phyloP scores from a whole-genome alignment of 2,888 invertebrate genomes.

The Auanema freiburgensis region DNA sequence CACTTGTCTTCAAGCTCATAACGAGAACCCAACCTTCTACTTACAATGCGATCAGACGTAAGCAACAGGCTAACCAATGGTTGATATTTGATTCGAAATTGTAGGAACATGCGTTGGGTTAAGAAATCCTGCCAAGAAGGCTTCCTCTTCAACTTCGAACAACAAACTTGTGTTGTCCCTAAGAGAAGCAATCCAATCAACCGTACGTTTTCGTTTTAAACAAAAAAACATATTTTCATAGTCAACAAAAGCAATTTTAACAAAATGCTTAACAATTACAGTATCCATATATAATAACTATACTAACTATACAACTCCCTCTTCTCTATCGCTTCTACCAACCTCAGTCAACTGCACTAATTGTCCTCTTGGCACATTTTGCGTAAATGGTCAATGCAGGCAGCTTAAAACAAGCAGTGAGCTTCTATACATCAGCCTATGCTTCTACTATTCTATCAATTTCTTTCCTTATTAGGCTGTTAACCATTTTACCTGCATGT shows the following conservation, averaged over 20 bases:
- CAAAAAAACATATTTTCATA: background rate
- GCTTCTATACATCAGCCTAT: constrained; percentile 4
- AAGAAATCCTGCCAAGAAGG: constrained; percentile 60
- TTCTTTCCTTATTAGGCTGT: constrained; percentile 3
- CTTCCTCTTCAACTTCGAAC: constrained; percentile 62
- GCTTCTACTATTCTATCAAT: background rate
- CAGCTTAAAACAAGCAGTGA: constrained; percentile 39
- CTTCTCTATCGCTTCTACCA: constrained; percentile 13
- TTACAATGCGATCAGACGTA: constrained; percentile 62
- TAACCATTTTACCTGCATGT: background rate
- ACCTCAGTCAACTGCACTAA: constrained; percentile 27
- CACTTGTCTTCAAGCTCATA: constrained; percentile 60
- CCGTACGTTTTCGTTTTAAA: constrained; percentile 28
- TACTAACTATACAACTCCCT: constrained; percentile 8
- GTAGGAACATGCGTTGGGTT: constrained; percentile 55
- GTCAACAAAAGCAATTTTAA: constrained; percentile 1
- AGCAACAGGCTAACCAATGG: constrained; percentile 9
- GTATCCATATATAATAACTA: background rate
- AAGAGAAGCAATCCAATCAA: constrained; percentile 43
- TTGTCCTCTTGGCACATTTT: constrained; percentile 39
- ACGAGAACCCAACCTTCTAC: constrained; percentile 52
- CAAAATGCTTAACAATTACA: background rate
- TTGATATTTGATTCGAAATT: constrained; percentile 5
- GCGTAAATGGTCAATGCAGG: constrained; percentile 29
- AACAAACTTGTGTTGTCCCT: constrained; percentile 61